phyloP scores from a whole-genome alignment of 2,797 vertebrate species.

The Myotis planiceps region DNA sequence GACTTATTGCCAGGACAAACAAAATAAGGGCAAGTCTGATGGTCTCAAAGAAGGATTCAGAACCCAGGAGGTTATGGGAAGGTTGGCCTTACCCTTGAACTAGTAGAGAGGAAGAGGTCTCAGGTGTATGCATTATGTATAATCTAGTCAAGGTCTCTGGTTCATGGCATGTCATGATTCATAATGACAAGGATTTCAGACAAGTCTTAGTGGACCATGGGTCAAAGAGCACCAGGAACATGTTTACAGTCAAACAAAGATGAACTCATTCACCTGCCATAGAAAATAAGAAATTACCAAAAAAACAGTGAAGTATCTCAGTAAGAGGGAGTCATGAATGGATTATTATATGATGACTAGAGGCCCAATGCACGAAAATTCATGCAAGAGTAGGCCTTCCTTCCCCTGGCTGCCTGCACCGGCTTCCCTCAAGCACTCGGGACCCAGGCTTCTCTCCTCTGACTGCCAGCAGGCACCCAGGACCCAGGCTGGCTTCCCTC shows the following conservation, averaged over 20 bases:
- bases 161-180: not conserved
- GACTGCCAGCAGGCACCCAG: too few species aligned
- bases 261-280: not conserved
- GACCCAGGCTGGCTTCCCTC: too few species aligned
- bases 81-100: not conserved
- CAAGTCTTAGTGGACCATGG: not conserved
- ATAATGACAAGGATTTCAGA: not conserved
- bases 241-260: not conserved
- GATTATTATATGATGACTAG: not conserved
- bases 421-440: too few species aligned
- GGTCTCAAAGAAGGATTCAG: not conserved
- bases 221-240: not conserved
- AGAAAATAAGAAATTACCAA: not conserved
- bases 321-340: not conserved
- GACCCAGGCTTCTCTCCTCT: too few species aligned
- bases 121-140: not conserved
- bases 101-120: not conserved
- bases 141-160: not conserved
- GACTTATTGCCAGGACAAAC: not conserved
- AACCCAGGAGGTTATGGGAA: not conserved
- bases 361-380: too few species aligned
- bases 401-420: too few species aligned
- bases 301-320: not conserved
- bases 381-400: too few species aligned
- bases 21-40: not conserved